Conservation (phyloP, 2,888 invertebrate genomes). For the Phrixothrix hirtus region DNA sequence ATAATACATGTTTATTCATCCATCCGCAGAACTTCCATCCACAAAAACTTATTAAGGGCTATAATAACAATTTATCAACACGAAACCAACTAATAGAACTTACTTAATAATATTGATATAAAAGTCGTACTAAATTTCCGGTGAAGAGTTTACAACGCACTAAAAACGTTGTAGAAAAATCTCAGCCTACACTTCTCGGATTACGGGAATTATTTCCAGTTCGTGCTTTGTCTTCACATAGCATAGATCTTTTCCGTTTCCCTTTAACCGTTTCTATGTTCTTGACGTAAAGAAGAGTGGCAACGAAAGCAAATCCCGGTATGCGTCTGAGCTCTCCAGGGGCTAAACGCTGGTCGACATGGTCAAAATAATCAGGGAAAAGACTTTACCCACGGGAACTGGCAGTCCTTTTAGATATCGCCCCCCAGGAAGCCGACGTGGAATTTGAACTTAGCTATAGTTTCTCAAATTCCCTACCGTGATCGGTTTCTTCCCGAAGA, state of each 20-base stretch:
- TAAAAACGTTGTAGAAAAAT: conserved; percentile 27
- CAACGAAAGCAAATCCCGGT: conserved; percentile 29
- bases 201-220: conserved; percentile 20
- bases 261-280: conserved; percentile 4
- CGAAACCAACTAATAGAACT: conserved; percentile 4
- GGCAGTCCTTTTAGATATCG: conserved; percentile 33
- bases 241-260: conserved; percentile 15
- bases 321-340: conserved; percentile 29
- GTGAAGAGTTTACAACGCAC: conserved; percentile 17
- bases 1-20: conserved; percentile 9
- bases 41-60: conserved; percentile 1
- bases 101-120: conserved; percentile 20
- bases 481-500: conserved; percentile 18
- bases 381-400: conserved; percentile 34
- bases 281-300: conserved; percentile 22
- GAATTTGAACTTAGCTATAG: conserved; percentile 15
- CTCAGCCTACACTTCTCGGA: conserved; percentile 22
- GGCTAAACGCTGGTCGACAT: conserved; percentile 32
- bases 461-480: conserved; percentile 17
- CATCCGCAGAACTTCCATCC: neutral
- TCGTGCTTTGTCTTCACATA: conserved; percentile 10
- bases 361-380: conserved; percentile 38
- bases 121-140: conserved; percentile 21
- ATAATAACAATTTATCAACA: neutral
- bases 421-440: conserved; percentile 25